Evolutionary conservation across 2,888 invertebrate species (phyloP), one percentile per base, ranked within the genome.

Genomic region (Tetanocera ferruginea): DNA sequence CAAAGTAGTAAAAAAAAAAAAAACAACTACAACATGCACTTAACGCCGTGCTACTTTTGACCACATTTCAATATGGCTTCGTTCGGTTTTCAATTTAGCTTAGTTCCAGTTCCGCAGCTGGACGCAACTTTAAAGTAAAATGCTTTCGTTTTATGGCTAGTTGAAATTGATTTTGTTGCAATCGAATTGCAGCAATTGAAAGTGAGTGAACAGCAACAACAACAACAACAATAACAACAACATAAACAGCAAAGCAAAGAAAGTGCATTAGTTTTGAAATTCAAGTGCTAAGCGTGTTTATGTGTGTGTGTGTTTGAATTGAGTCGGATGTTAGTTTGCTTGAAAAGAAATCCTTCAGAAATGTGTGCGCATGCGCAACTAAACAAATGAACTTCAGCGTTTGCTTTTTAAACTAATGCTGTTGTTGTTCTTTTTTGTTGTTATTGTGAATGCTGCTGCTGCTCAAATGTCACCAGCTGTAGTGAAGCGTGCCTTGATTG

Each of bases 81-180:
- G 14, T 43, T 43, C 11, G 14, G 43, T 43, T 43, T 43, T 43
- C 43, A 43, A 43, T 43, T 43, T 43, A 43, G 43, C 57, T 23
- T 60, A 28, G 57, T 60, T 60, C 28, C 57, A 60, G 57, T 60
- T 60, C 57, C 57, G 57, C 57, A 28, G 57, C 57, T 60, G 25
- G 57, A 60, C 43, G 14, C 43, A 43, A 43, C 43, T 43, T 6
- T 11, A 43, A 43, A 43, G 43, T 3, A 43, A 43, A 43, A 43
- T 43, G 43, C 43, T 43, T 43, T 43, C 43, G 43, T 43, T 43
- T 43, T 43, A 43, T 43, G 14, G 43, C 43, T 43, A 14, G 43
- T 6, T 43, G 11, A 14, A 43, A 43, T 43, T 43, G 43, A 43
- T 43, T 43, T 43, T 43, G 43, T 43, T 43, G 43, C 43, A 43